Base-by-base conservation (phyloP, 2,888 invertebrate species). In the Drosophila atroscutellata region DNA sequence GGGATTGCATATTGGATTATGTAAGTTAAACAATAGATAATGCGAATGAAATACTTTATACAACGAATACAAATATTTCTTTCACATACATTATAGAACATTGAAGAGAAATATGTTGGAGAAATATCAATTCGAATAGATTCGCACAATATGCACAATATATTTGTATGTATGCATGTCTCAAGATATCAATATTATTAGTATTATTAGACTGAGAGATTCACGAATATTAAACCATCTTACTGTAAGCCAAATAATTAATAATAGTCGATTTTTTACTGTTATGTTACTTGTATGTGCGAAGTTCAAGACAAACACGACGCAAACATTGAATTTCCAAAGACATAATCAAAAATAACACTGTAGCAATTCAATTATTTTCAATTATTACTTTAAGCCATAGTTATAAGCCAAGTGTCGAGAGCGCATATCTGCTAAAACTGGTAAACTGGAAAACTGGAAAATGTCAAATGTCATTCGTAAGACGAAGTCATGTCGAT, bases 151-250 rank as follows among this genome's bases (percentile, higher is more conserved):
- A 56, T 56, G 56, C 56, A 56, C 56, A 42, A 39, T 37, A 36
- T 24, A 55, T 13, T 36, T 55, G 18, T n/a, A 55, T 28, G 15
- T n/a, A 26, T 54, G 15, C 39, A 37, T 56, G 30, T 56, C 56
- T 56, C 42, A 42, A 56, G 56, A 56, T 56, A 64, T 75, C 71
- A 75, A 61, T 67, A 56, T 24, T 55, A 55, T 55, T 37, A 56
- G 45, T 55, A 55, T 55, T 37, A 66, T 71, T 75, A 67, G 76
- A 80, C 75, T 77, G 76, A 77, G 52, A 71, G 63, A 77, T 62
- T 64, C 58, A 55, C 67, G 65, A 80, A 70, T 77, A 75, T 74
- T 60, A 45, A 20, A 59, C 24, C 32, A 61, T 61, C 32, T 57
- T 45, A 39, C 34, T 11, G 20, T 52, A 71, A 59, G 59, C 20